Evolutionary conservation across 2,113 vertebrate species (phyloP).

Genomic region (Cervus canadensis): DNA sequence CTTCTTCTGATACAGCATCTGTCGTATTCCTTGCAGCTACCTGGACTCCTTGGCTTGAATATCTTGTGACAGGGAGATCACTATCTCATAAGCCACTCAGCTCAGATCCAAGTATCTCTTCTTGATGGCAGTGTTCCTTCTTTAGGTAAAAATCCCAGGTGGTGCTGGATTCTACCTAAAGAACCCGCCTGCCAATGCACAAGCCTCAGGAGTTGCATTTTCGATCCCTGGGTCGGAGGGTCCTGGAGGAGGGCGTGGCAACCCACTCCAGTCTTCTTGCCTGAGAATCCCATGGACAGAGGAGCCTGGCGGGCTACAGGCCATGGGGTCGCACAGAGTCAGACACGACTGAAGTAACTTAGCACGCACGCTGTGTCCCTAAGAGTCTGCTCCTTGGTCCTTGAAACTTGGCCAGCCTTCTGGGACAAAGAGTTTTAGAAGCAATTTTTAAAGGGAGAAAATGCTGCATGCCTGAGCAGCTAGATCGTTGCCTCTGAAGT

Average conservation of each 20-base stretch:
- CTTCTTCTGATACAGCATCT: background rate
- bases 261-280: background rate
- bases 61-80: fast-evolving
- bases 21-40: background rate
- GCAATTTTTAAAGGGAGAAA: background rate
- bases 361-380: background rate
- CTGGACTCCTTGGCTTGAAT: background rate
- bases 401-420: background rate
- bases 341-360: background rate
- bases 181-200: background rate
- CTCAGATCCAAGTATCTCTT: background rate
- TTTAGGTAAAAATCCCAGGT: background rate
- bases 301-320: background rate
- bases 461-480: background rate
- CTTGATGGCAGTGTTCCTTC: background rate
- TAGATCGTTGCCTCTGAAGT: background rate
- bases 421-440: background rate
- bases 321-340: background rate
- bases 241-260: background rate
- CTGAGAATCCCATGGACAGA: background rate
- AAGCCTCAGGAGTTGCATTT: background rate
- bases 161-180: background rate
- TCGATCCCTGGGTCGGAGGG: background rate
- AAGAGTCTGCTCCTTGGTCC: background rate
- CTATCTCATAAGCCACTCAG: background rate